Evolutionary conservation across 1,140 invertebrate species (phyloP), one percentile per base, ranked within the genome.

Genomic region (Forficula auricularia): DNA sequence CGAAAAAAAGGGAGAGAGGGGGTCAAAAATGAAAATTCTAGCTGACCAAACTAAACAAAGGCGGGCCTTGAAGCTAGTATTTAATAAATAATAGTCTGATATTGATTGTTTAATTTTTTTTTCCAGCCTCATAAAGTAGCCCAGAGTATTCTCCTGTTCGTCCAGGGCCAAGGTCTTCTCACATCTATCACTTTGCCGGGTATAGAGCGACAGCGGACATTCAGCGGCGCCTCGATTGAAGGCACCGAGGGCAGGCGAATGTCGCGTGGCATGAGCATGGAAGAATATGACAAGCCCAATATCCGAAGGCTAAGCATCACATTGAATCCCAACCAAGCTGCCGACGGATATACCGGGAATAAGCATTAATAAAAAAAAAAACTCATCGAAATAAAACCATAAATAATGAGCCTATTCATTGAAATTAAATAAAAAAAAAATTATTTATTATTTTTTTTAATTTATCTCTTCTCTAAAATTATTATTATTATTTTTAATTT

Each of bases 241-340:
- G 62, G 62, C 19, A 63, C 63, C 32, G 53, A 60, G 27, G 51
- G 57, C 10, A 44, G 57, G n/a, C 49, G 53, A 22, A 65, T 77
- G 52, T 75, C 72, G 0, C 67, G 74, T 19, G 74, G 73, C 32
- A 75, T 79, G 66, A 74, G 71, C 35, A 86, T 86, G 81, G 82
- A 86, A 57, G 81, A 86, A 50, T 82, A 82, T 56, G 79, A 82
- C 60, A 75, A 73, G 48, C 79, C 79, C 19, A 80, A 81, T 61
- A 75, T 80, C 44, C 62, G 78, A 32, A 65, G 78, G n/a, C 68
- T 80, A 27, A 80, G 77, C 44, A 71, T 81, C 54, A 75, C 73
- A 13, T 43, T 50, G 27, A 42, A 14, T 14, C 20, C 19, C n/a
- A n/a, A n/a, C n/a, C n/a, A n/a, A n/a, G n/a, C n/a, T 20, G 30